Evolutionary conservation across 92 coral and sea anemone species (phyloP).

Genomic region (Palythoa heliodiscus): DNA sequence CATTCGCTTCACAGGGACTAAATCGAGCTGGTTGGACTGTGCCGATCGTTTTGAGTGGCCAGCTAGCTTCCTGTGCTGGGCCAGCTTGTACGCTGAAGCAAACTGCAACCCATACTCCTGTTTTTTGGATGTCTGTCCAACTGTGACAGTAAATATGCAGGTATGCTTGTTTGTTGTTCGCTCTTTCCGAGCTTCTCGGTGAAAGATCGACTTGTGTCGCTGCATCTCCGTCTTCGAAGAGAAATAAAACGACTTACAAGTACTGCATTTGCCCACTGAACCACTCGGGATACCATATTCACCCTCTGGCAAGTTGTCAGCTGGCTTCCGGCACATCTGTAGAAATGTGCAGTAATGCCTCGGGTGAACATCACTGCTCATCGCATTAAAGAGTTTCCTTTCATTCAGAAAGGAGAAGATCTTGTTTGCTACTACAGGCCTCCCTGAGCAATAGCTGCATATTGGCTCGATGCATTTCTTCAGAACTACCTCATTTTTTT

Average conservation of each 20-base stretch:
- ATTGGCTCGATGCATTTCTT: constrained; percentile 49
- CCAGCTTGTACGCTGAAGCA: constrained; percentile 10
- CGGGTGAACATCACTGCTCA: constrained; percentile 39
- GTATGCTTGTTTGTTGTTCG: not conserved
- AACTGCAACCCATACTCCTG: constrained; percentile 16
- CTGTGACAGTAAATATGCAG: constrained; percentile 17
- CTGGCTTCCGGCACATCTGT: constrained; percentile 46
- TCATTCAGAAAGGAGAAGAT: constrained; percentile 27
- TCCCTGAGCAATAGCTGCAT: constrained; percentile 49
- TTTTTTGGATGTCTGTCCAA: not conserved
- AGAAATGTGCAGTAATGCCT: constrained; percentile 57
- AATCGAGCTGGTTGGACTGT: constrained; percentile 15
- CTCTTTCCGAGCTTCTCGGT: constrained; percentile 1
- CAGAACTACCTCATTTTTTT: constrained; percentile 51
- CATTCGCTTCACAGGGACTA: constrained; percentile 9
- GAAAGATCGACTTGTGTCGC: constrained; percentile 21
- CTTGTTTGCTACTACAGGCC: constrained; percentile 46
- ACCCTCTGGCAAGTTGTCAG: constrained; percentile 13
- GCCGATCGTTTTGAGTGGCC: constrained; percentile 18
- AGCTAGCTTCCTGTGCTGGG: constrained; percentile 11
- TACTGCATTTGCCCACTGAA: constrained; percentile 5
- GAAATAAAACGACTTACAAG: not conserved
- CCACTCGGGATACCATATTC: constrained; percentile 28
- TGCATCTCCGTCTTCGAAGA: constrained; percentile 15
- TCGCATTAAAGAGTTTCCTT: constrained; percentile 43